These are phyloP conservation scores for Lipophrys pholis DNA, from an alignment of 2,113 vertebrate species.

Conservation along the genomic window DNA sequence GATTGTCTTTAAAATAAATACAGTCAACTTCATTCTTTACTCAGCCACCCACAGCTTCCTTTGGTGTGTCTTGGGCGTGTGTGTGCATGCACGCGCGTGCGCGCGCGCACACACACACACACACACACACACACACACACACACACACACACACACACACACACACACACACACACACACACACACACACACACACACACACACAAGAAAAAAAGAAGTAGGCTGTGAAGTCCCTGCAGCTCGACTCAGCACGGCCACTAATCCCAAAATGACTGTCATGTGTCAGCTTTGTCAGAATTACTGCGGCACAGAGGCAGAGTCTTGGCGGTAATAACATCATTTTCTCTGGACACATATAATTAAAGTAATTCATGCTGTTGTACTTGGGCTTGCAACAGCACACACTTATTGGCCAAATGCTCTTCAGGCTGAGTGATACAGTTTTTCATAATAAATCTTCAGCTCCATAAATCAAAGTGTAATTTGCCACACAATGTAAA, in stretches of 20 bases:
- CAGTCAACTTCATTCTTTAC: constrained; percentile 36
- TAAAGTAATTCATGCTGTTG: constrained; percentile 65
- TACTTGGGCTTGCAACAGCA: constrained; percentile 46
- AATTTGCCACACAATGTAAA: neutral
- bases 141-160: no score
- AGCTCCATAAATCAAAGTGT: constrained; percentile 37
- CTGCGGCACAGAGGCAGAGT: constrained; percentile 42
- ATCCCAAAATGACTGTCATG: constrained; percentile 77
- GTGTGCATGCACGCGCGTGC: no score
- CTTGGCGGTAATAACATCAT: constrained; percentile 61
- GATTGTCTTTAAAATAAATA: constrained; percentile 30
- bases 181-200: constrained; percentile 2
- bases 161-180: no score
- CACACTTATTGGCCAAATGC: constrained; percentile 26
- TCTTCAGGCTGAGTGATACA: constrained; percentile 22
- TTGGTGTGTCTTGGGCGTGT: constrained; percentile 7
- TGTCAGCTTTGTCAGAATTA: constrained; percentile 66
- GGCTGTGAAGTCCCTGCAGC: constrained; percentile 47
- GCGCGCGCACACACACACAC: no score
- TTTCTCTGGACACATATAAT: constrained; percentile 64
- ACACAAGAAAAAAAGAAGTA: neutral
- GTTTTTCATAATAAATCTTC: constrained; percentile 41
- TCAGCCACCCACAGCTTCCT: constrained; percentile 46
- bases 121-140: no score
- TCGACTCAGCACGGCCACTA: constrained; percentile 62